A percentile compares a stretch with the other conserved stretches of the same genome.
phyloP scores from a whole-genome alignment of 2,888 invertebrate genomes.

The Amaurobius ferox region DNA sequence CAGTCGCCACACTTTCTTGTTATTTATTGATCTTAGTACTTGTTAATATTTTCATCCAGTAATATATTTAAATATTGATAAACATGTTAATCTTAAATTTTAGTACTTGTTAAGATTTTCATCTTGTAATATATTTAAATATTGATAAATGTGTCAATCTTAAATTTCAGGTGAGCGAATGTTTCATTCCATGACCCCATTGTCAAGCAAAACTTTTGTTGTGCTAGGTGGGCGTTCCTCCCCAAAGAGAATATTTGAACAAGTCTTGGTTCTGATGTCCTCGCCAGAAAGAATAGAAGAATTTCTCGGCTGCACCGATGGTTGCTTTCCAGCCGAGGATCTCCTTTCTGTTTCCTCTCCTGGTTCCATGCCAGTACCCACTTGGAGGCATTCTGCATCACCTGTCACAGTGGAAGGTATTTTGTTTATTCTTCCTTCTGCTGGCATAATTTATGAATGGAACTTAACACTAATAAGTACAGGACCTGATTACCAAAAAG shows the following conservation, averaged over 20 bases:
- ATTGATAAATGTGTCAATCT: no score
- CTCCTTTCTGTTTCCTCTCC: not conserved
- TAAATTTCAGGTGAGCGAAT: constrained; percentile 68
- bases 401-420: constrained; percentile 74
- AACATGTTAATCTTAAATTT: no score
- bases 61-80: no score
- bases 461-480: no score
- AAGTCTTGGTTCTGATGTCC: constrained; percentile 57
- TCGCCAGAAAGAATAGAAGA: not conserved
- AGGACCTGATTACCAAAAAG: no score
- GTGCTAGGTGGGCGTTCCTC: constrained; percentile 78
- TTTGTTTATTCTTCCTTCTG: not conserved
- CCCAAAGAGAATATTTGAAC: constrained; percentile 75
- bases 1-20: no score
- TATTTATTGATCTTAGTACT: no score
- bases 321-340: not conserved
- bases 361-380: constrained; percentile 74
- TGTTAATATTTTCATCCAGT: no score
- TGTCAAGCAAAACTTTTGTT: constrained; percentile 75
- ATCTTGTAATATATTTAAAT: no score
- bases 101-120: no score
- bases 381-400: constrained; percentile 78
- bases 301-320: no score
- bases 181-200: constrained; percentile 72
- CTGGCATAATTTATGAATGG: no score